These are phyloP conservation scores for Polypterus bichir DNA, from an alignment of 2,113 vertebrate genomes.

Conservation along the genomic window DNA sequence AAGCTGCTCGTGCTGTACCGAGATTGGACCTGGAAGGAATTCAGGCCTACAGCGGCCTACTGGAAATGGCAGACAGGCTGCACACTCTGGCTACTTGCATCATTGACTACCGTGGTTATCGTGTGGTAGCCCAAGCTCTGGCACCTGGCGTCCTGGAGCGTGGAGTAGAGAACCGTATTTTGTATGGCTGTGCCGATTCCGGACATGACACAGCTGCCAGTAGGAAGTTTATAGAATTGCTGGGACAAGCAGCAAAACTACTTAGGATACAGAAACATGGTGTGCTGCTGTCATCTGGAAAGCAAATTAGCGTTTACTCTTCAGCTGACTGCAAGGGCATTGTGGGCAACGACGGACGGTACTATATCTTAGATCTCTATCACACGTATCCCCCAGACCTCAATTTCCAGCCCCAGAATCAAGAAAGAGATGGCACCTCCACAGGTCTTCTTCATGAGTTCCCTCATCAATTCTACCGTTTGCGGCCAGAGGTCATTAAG, in stretches of 20 bases:
- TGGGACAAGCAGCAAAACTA: conserved; percentile 48
- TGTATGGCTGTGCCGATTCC: conserved; percentile 52
- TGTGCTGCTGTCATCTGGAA: conserved; percentile 34
- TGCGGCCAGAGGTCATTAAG: conserved; percentile 52
- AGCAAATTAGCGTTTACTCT: conserved; percentile 51
- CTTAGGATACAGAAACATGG: conserved; percentile 47
- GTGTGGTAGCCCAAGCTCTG: conserved; percentile 58
- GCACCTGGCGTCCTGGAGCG: conserved; percentile 52
- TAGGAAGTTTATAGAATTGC: conserved; percentile 38
- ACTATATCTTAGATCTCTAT: conserved; percentile 60
- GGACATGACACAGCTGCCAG: conserved; percentile 44
- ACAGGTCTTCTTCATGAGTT: conserved; percentile 38
- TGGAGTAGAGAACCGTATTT: conserved; percentile 27
- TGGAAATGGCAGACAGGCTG: conserved; percentile 31
- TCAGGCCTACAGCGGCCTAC: conserved; percentile 46
- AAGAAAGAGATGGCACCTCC: conserved; percentile 15
- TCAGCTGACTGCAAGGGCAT: conserved; percentile 57
- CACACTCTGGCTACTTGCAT: conserved; percentile 60
- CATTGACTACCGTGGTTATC: conserved; percentile 59
- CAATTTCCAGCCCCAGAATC: conserved; percentile 43
- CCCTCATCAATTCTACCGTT: conserved; percentile 47
- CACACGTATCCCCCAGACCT: conserved; percentile 52
- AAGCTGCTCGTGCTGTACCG: conserved; percentile 51
- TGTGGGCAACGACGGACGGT: conserved; percentile 57
- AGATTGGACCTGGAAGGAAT: conserved; percentile 53